Evolutionary conservation across 2,797 vertebrate genomes (phyloP).

Genomic region (Nothura maculosa): DNA sequence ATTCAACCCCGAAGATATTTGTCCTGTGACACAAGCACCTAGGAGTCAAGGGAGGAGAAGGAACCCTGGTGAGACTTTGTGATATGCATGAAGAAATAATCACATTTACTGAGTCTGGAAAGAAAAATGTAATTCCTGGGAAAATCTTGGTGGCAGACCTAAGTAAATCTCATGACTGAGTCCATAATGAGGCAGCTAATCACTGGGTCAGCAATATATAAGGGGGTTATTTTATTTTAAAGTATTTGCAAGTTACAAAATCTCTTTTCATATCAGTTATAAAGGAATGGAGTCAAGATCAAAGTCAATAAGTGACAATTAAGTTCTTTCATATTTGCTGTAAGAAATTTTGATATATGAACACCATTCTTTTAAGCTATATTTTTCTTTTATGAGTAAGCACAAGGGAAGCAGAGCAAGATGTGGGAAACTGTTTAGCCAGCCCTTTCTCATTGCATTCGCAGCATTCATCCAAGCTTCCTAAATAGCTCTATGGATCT

Average conservation of each 20-base stretch:
- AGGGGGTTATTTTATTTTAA: neutral
- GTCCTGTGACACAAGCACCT: fast-evolving
- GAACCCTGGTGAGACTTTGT: neutral
- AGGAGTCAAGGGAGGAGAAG: neutral
- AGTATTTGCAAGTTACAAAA: neutral
- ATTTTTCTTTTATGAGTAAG: neutral
- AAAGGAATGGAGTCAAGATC: neutral
- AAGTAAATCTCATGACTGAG: neutral
- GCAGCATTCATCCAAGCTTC: neutral
- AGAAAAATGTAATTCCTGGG: neutral
- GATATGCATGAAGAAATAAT: neutral
- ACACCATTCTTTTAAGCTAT: neutral
- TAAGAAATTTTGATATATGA: neutral
- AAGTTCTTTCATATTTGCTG: neutral
- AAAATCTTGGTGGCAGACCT: neutral
- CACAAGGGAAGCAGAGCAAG: neutral
- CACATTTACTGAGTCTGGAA: neutral
- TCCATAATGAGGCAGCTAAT: neutral
- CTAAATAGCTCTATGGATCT: neutral
- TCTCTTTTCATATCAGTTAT: neutral
- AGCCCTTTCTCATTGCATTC: neutral
- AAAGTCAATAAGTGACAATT: neutral
- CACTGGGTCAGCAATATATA: neutral
- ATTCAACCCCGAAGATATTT: neutral
- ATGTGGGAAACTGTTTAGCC: neutral